Percentiles rank a stretch among this genome's conserved stretches.
Conservation (phyloP, 2,113 vertebrate species). For the Hipposideros armiger region DNA sequence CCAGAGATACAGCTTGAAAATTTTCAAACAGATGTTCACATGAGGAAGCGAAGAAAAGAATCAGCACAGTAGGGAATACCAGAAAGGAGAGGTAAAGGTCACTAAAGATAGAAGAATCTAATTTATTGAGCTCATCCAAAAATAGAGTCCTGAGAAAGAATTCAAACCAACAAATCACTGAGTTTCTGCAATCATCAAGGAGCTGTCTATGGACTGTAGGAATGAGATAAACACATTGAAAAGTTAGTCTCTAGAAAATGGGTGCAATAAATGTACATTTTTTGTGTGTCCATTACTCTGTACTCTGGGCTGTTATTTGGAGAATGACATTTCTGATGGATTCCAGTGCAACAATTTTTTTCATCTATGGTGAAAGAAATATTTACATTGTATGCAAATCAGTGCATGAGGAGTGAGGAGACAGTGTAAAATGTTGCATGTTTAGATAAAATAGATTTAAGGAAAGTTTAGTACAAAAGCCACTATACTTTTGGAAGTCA, state of each 20-base stretch:
- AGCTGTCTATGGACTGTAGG: neutral
- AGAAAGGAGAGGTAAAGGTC: neutral
- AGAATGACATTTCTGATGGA: constrained; percentile 22
- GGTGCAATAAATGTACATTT: neutral
- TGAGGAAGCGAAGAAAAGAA: constrained; percentile 12
- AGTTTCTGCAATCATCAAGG: constrained; percentile 9
- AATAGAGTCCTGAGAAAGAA: constrained; percentile 2
- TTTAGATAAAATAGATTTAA: constrained; percentile 52
- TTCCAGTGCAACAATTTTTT: neutral
- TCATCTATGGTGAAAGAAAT: constrained; percentile 47
- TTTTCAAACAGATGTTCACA: neutral
- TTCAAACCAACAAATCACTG: constrained; percentile 37
- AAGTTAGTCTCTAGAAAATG: constrained; percentile 56
- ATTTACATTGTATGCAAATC: constrained; percentile 27
- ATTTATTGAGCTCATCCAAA: constrained; percentile 11
- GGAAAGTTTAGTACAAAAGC: constrained; percentile 58
- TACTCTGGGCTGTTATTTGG: constrained; percentile 20
- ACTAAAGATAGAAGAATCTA: constrained; percentile 12
- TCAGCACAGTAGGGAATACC: neutral
- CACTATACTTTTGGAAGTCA: constrained; percentile 37
- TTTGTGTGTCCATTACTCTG: constrained; percentile 2
- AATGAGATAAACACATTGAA: constrained; percentile 40
- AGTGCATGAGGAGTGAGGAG: constrained; percentile 20
- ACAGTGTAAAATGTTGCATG: constrained; percentile 54
- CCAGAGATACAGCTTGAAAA: constrained; percentile 26